These are phyloP conservation scores for Eupithecia inturbata DNA, from an alignment of 2,888 invertebrate species.

Conservation along the genomic window DNA sequence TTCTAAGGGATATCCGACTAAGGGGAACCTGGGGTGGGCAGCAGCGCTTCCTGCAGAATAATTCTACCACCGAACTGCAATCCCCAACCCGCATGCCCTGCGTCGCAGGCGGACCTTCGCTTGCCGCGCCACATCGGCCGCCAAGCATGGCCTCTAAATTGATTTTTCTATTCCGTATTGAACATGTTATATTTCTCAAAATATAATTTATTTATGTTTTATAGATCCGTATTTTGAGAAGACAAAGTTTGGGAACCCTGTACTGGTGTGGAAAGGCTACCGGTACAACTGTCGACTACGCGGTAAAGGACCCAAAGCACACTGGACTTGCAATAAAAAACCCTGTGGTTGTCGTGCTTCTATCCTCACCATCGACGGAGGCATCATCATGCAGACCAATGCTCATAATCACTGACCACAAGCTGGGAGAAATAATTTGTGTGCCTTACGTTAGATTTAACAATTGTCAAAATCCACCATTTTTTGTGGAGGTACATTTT, in stretches of 20 bases:
- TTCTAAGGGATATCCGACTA: too few relatives aligned
- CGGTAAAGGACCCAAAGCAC: slow-evolving; percentile 8
- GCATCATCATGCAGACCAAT: slow-evolving; percentile 2
- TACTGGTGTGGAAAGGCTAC: slow-evolving; percentile 19
- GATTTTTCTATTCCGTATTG: neutral
- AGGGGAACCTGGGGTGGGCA: too few relatives aligned
- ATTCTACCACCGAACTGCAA: too few relatives aligned
- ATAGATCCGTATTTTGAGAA: slow-evolving; percentile 14
- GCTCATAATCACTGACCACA: slow-evolving; percentile 11
- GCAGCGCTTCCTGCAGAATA: too few relatives aligned
- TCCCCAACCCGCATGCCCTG: too few relatives aligned
- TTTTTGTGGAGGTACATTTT: neutral
- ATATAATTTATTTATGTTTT: slow-evolving; percentile 8
- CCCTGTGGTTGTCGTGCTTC: slow-evolving; percentile 18
- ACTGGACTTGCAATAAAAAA: slow-evolving; percentile 28
- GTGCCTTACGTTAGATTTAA: neutral
- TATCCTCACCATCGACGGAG: slow-evolving; percentile 18
- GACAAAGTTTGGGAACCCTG: slow-evolving; percentile 18
- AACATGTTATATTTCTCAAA: neutral
- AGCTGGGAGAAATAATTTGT: neutral
- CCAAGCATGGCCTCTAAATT: slow-evolving; percentile 16
- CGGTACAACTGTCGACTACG: slow-evolving; percentile 13
- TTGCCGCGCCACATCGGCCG: too few relatives aligned
- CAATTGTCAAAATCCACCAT: neutral
- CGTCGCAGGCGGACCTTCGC: too few relatives aligned